Evolutionary conservation across 1,140 invertebrate species (phyloP), one percentile per base, ranked within the genome.

Genomic region (Euura lappo): DNA sequence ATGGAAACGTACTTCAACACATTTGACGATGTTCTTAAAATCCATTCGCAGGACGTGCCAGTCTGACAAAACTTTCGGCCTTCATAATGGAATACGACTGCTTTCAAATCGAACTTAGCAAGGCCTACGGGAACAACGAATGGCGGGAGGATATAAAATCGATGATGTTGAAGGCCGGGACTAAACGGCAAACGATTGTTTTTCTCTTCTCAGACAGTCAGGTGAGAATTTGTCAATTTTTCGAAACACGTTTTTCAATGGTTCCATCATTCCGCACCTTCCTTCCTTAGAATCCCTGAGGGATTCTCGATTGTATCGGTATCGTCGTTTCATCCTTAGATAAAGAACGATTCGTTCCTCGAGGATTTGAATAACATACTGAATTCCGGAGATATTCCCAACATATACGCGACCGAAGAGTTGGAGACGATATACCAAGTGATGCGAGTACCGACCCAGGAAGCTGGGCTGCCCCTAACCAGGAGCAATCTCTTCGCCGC

Each of bases 401-500:
- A 93, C 77, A 89, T 93, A 47, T 93, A 91, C 80, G 80, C 86
- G 73, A 77, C 88, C 2, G 93, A 93, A 74, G 93, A 94, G 76
- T 75, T 92, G 65, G 91, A 93, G 72, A 88, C 83, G 73, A 92
- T 93, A 65, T 92, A 87, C 79, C 88, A 90, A 77, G 84, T 87
- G 1, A 94, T 91, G 85, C 91, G 89, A 76, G 90, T 86, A 76
- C 88, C 87, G 51, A 91, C 90, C 68, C 93, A 89, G 86, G 91
- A 92, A 79, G 79, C 89, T 78, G 92, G 91, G 6, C 79, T 94
- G 6, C 84, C 89, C 3, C 89, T 93, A 0, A 95, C 93, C 5
- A 94, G 92, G 79, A 93, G 92, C 1, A 95, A 95, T 82, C 83
- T 95, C 60, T 93, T 93, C 79, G 87, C 91, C 0, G 88, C 89